These are phyloP conservation scores for Neogobius melanostomus DNA, from an alignment of 2,113 vertebrate species.

Conservation along the genomic window DNA sequence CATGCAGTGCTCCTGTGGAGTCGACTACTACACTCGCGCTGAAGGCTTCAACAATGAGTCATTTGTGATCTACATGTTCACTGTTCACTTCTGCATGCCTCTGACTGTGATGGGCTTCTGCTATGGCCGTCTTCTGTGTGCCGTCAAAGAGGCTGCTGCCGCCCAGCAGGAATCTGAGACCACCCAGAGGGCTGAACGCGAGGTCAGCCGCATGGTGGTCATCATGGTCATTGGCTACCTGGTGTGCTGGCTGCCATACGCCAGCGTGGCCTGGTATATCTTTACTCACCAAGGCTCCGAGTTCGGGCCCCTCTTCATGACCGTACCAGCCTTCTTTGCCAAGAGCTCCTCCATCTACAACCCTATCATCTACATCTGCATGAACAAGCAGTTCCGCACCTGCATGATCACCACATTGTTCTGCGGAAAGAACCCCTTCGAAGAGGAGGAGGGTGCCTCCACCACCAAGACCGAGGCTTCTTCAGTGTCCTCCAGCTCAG, in stretches of 20 bases:
- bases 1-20: conserved; percentile 94
- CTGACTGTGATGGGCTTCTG: conserved; percentile 86
- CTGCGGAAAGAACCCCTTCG: conserved; percentile 94
- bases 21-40: conserved; percentile 95
- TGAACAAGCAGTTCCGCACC: conserved; percentile 99
- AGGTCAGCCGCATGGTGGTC: conserved; percentile 95
- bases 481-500: conserved; percentile 90
- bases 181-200: conserved; percentile 96
- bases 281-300: conserved; percentile 89
- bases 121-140: conserved; percentile 94
- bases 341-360: conserved; percentile 91
- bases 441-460: conserved; percentile 85
- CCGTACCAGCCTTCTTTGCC: conserved; percentile 93
- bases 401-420: conserved; percentile 97
- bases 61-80: conserved; percentile 96
- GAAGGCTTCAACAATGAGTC: conserved; percentile 90
- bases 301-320: conserved; percentile 94
- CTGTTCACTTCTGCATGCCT: conserved; percentile 84
- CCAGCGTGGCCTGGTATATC: conserved; percentile 86
- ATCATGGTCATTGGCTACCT: conserved; percentile 91
- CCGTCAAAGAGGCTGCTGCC: conserved; percentile 94
- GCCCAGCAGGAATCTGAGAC: conserved; percentile 97
- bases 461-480: conserved; percentile 92
- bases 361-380: conserved; percentile 92
- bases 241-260: conserved; percentile 90